Evolutionary conservation across 2,888 invertebrate species (phyloP).

Genomic region (Ptychoptera albimana): DNA sequence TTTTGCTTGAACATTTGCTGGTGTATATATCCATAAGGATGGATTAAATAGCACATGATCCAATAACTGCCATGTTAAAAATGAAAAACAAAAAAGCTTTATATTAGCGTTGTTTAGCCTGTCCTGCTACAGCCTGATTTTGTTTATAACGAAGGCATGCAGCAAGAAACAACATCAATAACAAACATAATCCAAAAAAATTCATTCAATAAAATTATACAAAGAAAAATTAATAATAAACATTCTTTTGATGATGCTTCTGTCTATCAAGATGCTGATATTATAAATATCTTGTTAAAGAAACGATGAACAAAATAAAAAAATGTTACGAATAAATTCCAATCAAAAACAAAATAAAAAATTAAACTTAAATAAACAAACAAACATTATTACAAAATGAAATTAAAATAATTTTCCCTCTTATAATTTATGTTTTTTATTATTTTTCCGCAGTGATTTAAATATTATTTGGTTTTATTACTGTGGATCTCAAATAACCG

Average conservation of each 20-base stretch:
- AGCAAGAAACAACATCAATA: conserved; percentile 13
- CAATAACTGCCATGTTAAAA: conserved; percentile 87
- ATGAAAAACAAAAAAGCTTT: conserved; percentile 80
- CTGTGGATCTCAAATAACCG: too few species aligned
- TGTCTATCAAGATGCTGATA: conserved; percentile 6
- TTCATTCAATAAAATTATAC: conserved; percentile 3
- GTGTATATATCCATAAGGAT: conserved; percentile 96
- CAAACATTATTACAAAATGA: too few species aligned
- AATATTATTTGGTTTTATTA: too few species aligned
- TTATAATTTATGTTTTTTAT: too few species aligned
- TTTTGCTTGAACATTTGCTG: conserved; percentile 85
- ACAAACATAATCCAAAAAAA: conserved; percentile 2
- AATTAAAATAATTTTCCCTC: too few species aligned
- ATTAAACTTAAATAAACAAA: too few species aligned
- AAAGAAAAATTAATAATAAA: conserved; percentile 4
- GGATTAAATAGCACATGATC: conserved; percentile 99
- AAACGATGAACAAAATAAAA: neutral
- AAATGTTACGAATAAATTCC: neutral
- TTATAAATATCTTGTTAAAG: conserved; percentile 4
- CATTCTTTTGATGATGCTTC: conserved; percentile 5
- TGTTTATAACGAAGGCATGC: conserved; percentile 15
- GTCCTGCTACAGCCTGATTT: conserved; percentile 35
- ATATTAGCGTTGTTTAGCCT: conserved; percentile 41
- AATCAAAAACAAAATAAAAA: too few species aligned
- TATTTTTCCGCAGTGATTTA: too few species aligned